Evolutionary conservation across 2,888 invertebrate genomes (phyloP), one percentile per base, ranked within the genome.

Genomic region (Tolmerus cingulatus): DNA sequence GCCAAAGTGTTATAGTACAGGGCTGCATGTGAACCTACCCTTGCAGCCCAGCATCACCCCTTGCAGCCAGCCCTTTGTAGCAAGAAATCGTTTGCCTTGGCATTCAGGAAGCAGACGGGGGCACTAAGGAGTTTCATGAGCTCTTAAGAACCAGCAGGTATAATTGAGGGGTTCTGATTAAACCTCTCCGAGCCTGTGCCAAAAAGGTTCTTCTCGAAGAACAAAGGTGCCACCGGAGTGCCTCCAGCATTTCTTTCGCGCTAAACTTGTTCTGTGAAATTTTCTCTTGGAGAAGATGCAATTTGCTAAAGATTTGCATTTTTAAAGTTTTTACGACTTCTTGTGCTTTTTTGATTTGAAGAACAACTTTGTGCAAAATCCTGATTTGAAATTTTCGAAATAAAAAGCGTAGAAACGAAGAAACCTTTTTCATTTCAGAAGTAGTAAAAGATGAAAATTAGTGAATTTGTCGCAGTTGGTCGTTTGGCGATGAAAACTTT

Each of bases 111-210:
- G 66, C 12, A 66, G 43, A 19, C 43, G 14, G 23, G 12, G 2
- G 78, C 46, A 5, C 19, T 78, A 46, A 78, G 43, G 23, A 78
- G 78, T 78, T 78, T 78, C 40, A 78, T 78, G 78, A 78, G 40
- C 78, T 43, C 78, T 78, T 40, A 23, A 78, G 46, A 27, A 23
- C 66, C 66, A 27, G 66, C 66, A 66, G 66, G 66, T 66, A 27
- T 66, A 66, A 78, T 78, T 78, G 78, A 78, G 14, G 66, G 43
- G 43, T 40, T 78, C 78, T 78, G 78, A 78, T 78, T 78, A 78
- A 78, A 40, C 16, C 43, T 40, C 14, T 43, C 23, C 77, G 14
- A 8, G 40, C n/a, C n/a, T 43, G 5, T 12, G 43, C 76, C 34
- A 16, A 76, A 76, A 34, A 43, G 23, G 9, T 78, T 37, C 40